Evolutionary conservation across 1,140 invertebrate species (phyloP), one percentile per base, ranked within the genome.

Genomic region (Apis laboriosa): DNA sequence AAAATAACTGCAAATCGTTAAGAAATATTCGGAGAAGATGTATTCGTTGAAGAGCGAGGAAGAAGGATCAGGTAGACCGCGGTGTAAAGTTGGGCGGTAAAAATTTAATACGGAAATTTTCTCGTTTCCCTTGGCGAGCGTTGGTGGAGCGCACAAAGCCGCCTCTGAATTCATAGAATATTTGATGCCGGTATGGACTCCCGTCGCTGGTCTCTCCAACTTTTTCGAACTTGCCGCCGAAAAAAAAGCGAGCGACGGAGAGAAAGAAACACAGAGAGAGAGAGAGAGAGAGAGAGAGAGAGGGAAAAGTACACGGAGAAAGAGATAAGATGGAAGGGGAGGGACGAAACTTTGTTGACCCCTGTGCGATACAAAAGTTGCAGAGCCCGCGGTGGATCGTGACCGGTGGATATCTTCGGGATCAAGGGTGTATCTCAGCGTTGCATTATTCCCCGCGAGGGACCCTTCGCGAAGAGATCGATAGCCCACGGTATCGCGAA

Each of bases 81-180:
- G 84, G 17, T 53, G 78, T 67, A 82, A 88, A 89, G 88, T 88
- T 80, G 78, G 34, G 2, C 73, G 74, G 77, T 89, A 84, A 90
- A 89, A 90, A 87, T 89, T 86, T 87, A 89, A 89, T 77, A 84
- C 70, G 77, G 60, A 81, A 86, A 86, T 81, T 78, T 75, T 80
- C 83, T 81, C 51, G 58, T 84, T 84, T 85, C 74, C 80, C 70
- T n/a, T 28, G 58, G 53, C 76, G 64, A 67, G 43, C 63, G 43
- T 80, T 77, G 79, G 76, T 60, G 74, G 67, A 79, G 73, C n/a
- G 60, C 82, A 86, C 87, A 89, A 89, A 89, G 87, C 84, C 79
- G 74, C 84, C 87, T 92, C 88, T 85, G 87, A 92, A 92, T 92
- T 92, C 90, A 92, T 92, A 90, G 92, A 92, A 92, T 92, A 92